Percentiles rank a stretch among this genome's conserved stretches.
These are phyloP conservation scores for Mylabris phalerata DNA, from an alignment of 1,140 invertebrate genomes.

Conservation along the genomic window DNA sequence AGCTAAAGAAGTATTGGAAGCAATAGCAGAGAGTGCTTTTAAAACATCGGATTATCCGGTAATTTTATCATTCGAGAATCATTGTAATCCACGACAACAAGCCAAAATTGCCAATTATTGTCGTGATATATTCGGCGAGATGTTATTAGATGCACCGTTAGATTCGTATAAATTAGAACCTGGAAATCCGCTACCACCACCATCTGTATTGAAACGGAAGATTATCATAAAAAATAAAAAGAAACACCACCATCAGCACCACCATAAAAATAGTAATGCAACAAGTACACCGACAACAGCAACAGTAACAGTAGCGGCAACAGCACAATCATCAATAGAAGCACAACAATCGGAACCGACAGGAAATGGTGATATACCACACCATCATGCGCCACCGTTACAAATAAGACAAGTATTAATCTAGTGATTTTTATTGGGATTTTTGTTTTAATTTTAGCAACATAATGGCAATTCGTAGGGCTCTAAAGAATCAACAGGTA, in stretches of 20 bases:
- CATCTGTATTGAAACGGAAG: constrained; percentile 75
- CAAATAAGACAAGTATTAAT: constrained; percentile 54
- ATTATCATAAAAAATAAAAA: constrained; percentile 99
- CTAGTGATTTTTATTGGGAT: background rate
- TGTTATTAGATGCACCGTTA: constrained; percentile 83
- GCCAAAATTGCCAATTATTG: constrained; percentile 98
- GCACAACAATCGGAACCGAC: constrained; percentile 32
- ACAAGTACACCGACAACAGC: constrained; percentile 14
- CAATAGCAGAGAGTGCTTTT: constrained; percentile 95
- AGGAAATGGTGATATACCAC: constrained; percentile 56
- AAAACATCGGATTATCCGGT: constrained; percentile 97
- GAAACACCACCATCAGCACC: constrained; percentile 83
- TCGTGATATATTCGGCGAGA: constrained; percentile 90
- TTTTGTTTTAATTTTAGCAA: background rate
- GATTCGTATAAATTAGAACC: constrained; percentile 75
- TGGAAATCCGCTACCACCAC: constrained; percentile 77
- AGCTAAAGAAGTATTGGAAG: constrained; percentile 93
- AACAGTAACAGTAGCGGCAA: constrained; percentile 81
- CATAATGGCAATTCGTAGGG: constrained; percentile 18
- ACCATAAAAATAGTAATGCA: constrained; percentile 53
- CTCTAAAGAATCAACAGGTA: constrained; percentile 43
- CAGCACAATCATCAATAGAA: constrained; percentile 49
- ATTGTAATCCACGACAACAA: constrained; percentile 91
- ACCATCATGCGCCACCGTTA: constrained; percentile 48
- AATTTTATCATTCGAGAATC: constrained; percentile 95